Conservation (phyloP, 2,888 invertebrate species). For the Micoletzkya japonica region DNA sequence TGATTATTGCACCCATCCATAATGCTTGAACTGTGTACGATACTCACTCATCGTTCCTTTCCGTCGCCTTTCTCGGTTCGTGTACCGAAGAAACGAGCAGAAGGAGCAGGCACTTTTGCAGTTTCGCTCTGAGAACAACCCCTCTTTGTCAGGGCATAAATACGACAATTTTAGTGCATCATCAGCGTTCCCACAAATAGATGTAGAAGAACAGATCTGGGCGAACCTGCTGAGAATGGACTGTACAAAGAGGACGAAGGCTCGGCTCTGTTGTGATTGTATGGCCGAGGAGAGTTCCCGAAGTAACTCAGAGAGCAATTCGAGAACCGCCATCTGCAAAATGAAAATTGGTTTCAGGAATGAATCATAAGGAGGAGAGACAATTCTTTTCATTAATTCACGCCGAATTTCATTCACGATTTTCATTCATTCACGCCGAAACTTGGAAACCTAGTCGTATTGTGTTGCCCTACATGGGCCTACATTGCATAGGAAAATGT, state of each 20-base stretch:
- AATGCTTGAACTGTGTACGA: too few relatives aligned
- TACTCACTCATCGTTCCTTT: slow-evolving; percentile 30
- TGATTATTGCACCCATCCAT: too few relatives aligned
- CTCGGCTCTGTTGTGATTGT: slow-evolving; percentile 43
- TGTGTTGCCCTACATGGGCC: too few relatives aligned
- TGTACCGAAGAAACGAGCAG: slow-evolving; percentile 75
- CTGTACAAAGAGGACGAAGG: slow-evolving; percentile 71
- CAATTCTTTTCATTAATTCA: neutral
- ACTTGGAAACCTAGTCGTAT: too few relatives aligned
- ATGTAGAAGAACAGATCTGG: too few relatives aligned
- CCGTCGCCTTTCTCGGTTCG: slow-evolving; percentile 33
- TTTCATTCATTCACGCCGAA: too few relatives aligned
- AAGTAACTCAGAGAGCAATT: slow-evolving; percentile 56
- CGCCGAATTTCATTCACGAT: neutral
- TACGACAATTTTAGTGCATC: neutral
- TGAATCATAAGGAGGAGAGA: neutral
- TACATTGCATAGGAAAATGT: too few relatives aligned
- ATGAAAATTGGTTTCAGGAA: neutral
- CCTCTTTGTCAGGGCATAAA: too few relatives aligned
- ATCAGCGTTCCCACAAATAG: neutral
- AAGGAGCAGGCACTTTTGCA: slow-evolving; percentile 82
- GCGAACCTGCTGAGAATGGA: slow-evolving; percentile 39
- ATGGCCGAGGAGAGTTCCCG: slow-evolving; percentile 53
- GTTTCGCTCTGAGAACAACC: slow-evolving; percentile 68
- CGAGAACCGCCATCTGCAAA: slow-evolving; percentile 53